Percentiles rank a stretch among this genome's conserved stretches.
Evolutionary conservation across 1,140 invertebrate species (phyloP).

Genomic region (Cyphomyrmex costatus): DNA sequence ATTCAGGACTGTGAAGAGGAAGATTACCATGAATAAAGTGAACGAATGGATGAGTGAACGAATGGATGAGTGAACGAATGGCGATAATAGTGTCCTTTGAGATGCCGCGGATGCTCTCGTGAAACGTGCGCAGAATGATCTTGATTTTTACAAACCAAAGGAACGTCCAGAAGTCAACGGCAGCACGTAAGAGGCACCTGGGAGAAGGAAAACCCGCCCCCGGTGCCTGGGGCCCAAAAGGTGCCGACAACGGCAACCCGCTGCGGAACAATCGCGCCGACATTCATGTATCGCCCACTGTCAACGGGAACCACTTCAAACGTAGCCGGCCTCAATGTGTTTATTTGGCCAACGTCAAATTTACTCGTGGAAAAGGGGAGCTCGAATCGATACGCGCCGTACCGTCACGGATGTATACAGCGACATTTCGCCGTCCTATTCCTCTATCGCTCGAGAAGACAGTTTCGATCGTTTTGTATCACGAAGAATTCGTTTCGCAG

Average conservation of each 20-base stretch:
- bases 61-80: constrained; percentile 47
- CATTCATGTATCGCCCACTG: constrained; percentile 77
- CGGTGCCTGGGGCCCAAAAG: constrained; percentile 65
- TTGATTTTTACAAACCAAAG: constrained; percentile 67
- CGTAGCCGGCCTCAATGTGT: constrained; percentile 84
- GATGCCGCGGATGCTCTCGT: constrained; percentile 3
- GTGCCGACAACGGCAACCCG: constrained; percentile 68
- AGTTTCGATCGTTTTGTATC: constrained; percentile 70
- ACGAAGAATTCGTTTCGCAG: constrained; percentile 35
- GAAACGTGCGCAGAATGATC: constrained; percentile 67
- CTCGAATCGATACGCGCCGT: constrained; percentile 24
- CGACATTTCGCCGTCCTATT: constrained; percentile 43
- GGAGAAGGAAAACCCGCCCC: constrained; percentile 62
- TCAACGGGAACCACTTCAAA: constrained; percentile 85
- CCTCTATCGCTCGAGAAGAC: constrained; percentile 21
- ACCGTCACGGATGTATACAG: background rate
- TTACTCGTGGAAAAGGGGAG: constrained; percentile 78
- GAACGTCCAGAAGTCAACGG: constrained; percentile 40
- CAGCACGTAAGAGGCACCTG: constrained; percentile 18
- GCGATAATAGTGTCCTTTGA: constrained; percentile 72
- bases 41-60: constrained; percentile 30
- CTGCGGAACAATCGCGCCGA: constrained; percentile 76
- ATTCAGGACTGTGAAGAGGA: constrained; percentile 7
- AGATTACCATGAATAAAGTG: background rate
- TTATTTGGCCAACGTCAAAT: constrained; percentile 87